A percentile compares a stretch with the other conserved stretches of the same genome.
Evolutionary conservation across 2,113 vertebrate genomes (phyloP).

Genomic region (Bostrychus sinensis): DNA sequence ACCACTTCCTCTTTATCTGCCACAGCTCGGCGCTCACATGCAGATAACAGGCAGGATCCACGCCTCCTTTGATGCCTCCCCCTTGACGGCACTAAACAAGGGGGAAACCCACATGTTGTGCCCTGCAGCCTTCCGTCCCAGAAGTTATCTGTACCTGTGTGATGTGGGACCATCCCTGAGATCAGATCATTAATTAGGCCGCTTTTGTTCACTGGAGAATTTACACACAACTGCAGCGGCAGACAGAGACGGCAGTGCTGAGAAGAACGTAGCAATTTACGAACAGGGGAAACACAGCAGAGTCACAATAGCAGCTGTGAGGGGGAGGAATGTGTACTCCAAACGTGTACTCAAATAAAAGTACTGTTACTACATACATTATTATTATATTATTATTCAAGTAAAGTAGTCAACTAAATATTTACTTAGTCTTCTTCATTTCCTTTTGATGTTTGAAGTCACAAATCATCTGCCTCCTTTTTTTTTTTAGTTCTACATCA

Average conservation of each 20-base stretch:
- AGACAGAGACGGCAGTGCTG: slow-evolving; percentile 5
- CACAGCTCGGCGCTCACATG: slow-evolving; percentile 37
- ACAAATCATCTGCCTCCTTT: too few relatives aligned
- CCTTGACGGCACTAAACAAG: slow-evolving; percentile 53
- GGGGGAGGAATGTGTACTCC: too few relatives aligned
- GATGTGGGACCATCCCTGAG: slow-evolving; percentile 66
- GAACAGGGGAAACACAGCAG: not conserved
- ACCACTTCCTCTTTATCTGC: slow-evolving; percentile 71
- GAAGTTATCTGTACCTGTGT: slow-evolving; percentile 58
- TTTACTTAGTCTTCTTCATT: too few relatives aligned
- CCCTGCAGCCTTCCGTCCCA: slow-evolving; percentile 64
- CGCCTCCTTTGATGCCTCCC: slow-evolving; percentile 58
- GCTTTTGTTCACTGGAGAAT: slow-evolving; percentile 58
- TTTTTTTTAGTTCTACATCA: too few relatives aligned
- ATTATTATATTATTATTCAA: too few relatives aligned
- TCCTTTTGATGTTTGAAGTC: too few relatives aligned
- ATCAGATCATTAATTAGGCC: slow-evolving; percentile 71
- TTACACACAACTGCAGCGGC: slow-evolving; percentile 20
- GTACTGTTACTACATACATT: not conserved
- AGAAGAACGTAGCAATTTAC: slow-evolving; percentile 20
- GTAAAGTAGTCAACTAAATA: too few relatives aligned
- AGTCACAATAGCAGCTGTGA: slow-evolving; percentile 15
- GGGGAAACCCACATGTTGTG: slow-evolving; percentile 67
- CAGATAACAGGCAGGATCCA: slow-evolving; percentile 61
- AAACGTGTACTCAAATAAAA: slow-evolving; percentile 3